A percentile compares a stretch with the other conserved stretches of the same genome.
Evolutionary conservation across 2,888 invertebrate species (phyloP).

Genomic region (Blastobasis adustella): DNA sequence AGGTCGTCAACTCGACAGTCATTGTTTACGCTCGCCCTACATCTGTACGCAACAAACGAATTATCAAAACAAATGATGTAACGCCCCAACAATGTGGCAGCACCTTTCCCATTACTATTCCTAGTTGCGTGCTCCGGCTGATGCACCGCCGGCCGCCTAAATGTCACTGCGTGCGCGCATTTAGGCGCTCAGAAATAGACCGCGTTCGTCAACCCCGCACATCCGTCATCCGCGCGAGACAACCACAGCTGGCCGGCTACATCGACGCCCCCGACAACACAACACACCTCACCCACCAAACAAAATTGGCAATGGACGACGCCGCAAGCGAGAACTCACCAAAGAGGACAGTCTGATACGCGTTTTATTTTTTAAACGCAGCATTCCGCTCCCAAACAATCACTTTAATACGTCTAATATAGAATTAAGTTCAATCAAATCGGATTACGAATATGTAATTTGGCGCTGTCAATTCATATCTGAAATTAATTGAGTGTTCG

Average conservation of each 20-base stretch:
- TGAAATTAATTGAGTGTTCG: constrained; percentile 60
- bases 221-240: constrained; percentile 3
- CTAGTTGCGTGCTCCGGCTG: constrained; percentile 25
- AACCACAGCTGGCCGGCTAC: constrained; percentile 45
- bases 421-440: constrained; percentile 22
- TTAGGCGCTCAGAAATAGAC: constrained; percentile 71
- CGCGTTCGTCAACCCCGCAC: constrained; percentile 45
- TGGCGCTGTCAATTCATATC: constrained; percentile 56
- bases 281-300: constrained; percentile 19
- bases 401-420: constrained; percentile 17
- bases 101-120: constrained; percentile 3
- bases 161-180: constrained; percentile 70
- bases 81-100: not conserved
- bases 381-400: constrained; percentile 23
- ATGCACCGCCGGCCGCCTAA: constrained; percentile 65
- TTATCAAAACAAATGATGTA: not conserved
- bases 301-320: constrained; percentile 28
- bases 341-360: too few species aligned
- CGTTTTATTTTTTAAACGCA: constrained; percentile 16
- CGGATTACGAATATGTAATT: constrained; percentile 42
- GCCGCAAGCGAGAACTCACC: constrained; percentile 14
- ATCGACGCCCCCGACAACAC: constrained; percentile 30
- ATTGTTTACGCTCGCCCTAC: too few species aligned
- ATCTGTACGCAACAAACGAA: not conserved
- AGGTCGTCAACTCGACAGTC: too few species aligned